A percentile compares a stretch with the other conserved stretches of the same genome.
phyloP scores from a whole-genome alignment of 2,113 vertebrate genomes.

The Hyaena hyaena region DNA sequence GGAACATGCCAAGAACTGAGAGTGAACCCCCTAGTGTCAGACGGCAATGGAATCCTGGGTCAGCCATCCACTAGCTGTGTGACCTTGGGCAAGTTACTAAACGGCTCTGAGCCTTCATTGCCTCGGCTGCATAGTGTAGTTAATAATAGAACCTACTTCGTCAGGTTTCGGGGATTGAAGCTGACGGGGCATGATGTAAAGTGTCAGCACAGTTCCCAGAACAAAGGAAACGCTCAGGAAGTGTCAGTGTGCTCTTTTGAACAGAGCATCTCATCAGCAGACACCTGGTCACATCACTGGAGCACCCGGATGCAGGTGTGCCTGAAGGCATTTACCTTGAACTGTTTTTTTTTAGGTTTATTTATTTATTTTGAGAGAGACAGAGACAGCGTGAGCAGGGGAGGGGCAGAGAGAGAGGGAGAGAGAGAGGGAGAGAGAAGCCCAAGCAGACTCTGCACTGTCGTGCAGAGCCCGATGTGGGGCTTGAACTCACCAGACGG shows the following conservation, averaged over 20 bases:
- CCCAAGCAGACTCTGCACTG: no score
- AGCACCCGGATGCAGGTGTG: not conserved
- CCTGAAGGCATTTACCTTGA: not conserved
- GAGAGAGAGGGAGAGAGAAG: no score
- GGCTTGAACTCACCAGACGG: no score
- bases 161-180: not conserved
- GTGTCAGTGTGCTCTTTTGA: not conserved
- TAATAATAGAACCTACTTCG: not conserved
- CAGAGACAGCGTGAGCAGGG: no score
- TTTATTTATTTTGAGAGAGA: no score
- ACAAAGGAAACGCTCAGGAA: not conserved
- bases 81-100: not conserved
- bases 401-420: no score
- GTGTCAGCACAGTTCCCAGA: not conserved
- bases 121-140: not conserved
- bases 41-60: not conserved
- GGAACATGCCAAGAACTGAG: not conserved
- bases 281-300: not conserved
- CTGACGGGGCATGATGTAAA: not conserved
- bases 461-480: no score
- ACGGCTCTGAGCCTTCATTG: not conserved
- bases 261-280: not conserved
- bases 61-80: not conserved
- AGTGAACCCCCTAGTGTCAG: not conserved
- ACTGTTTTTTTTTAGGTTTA: no score